These are phyloP conservation scores for Linnaemya vulpina DNA, from an alignment of 2,888 invertebrate genomes.

Conservation along the genomic window DNA sequence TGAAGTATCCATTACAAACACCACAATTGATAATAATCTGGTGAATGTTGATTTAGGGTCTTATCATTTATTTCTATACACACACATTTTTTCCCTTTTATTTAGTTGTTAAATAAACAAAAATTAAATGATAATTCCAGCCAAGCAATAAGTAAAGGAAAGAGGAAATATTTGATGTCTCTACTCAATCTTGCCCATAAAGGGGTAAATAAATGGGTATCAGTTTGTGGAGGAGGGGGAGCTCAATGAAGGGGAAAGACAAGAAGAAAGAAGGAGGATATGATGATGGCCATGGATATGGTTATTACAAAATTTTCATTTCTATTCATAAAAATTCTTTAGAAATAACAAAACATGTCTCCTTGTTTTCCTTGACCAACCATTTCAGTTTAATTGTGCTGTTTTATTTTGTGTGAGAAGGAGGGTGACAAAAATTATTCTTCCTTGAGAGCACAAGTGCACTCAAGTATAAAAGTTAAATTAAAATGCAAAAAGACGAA, in stretches of 20 bases:
- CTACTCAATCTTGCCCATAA: not conserved
- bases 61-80: not conserved
- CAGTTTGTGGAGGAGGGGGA: too few species aligned
- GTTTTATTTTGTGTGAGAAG: not conserved
- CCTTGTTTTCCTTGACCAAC: slow-evolving; percentile 35
- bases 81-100: not conserved
- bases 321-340: slow-evolving; percentile 62
- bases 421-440: slow-evolving; percentile 63
- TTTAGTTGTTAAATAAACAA: slow-evolving; percentile 40
- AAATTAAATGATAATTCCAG: slow-evolving; percentile 57
- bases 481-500: slow-evolving; percentile 77
- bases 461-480: slow-evolving; percentile 76
- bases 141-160: not conserved
- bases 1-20: slow-evolving; percentile 43
- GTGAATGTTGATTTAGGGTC: slow-evolving; percentile 46
- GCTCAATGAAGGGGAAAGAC: not conserved
- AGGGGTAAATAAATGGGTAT: slow-evolving; percentile 45
- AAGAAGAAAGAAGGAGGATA: not conserved
- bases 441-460: slow-evolving; percentile 63
- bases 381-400: slow-evolving; percentile 11
- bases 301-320: slow-evolving; percentile 44
- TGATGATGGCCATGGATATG: slow-evolving; percentile 2
- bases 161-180: not conserved
- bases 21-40: slow-evolving; percentile 47
- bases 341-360: slow-evolving; percentile 41